Conservation (phyloP, 2,888 invertebrate species). For the Leuctra nigra region DNA sequence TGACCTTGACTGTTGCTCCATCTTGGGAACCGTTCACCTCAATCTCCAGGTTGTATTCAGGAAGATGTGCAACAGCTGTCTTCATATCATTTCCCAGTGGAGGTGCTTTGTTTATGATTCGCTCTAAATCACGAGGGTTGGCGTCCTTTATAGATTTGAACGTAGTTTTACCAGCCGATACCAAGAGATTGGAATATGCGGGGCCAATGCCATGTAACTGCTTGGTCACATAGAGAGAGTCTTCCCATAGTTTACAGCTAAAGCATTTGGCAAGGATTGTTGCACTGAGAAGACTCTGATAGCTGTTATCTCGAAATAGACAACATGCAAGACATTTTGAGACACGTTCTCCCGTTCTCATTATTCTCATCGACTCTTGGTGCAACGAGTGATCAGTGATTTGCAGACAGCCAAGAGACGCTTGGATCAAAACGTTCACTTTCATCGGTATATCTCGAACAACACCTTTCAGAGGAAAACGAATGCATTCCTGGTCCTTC, state of each 20-base stretch:
- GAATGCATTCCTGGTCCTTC: constrained; percentile 49
- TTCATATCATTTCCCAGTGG: constrained; percentile 63
- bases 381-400: constrained; percentile 60
- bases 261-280: constrained; percentile 61
- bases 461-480: constrained; percentile 63
- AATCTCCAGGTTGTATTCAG: constrained; percentile 50
- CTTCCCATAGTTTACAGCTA: constrained; percentile 64
- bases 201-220: constrained; percentile 67
- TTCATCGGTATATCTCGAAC: constrained; percentile 67
- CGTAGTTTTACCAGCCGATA: constrained; percentile 57
- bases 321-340: constrained; percentile 48
- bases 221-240: constrained; percentile 58
- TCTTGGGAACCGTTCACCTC: not conserved
- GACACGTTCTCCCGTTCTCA: constrained; percentile 59
- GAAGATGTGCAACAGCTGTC: constrained; percentile 54
- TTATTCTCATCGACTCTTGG: constrained; percentile 62
- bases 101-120: constrained; percentile 66
- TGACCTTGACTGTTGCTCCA: constrained; percentile 35
- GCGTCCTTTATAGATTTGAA: constrained; percentile 56
- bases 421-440: constrained; percentile 70
- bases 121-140: constrained; percentile 67
- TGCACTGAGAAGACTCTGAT: constrained; percentile 51
- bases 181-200: constrained; percentile 55
- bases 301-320: constrained; percentile 37
- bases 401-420: constrained; percentile 59